Base-by-base conservation (phyloP, 2,888 invertebrate species). In the Fabriciana adippe region DNA sequence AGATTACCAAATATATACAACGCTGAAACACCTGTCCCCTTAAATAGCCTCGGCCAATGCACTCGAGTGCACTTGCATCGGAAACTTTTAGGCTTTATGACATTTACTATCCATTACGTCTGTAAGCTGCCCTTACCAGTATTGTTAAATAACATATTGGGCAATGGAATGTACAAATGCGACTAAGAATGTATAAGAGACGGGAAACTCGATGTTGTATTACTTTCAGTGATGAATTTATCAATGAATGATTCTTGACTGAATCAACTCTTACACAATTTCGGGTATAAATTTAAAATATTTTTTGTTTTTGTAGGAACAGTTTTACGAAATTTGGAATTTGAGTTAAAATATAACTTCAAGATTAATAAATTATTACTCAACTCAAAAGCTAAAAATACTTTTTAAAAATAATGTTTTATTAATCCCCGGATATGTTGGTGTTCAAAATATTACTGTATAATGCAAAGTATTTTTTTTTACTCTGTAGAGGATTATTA, bases 21-120 rank as follows among this genome's bases (percentile, higher is more conserved):
- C 64, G 57, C 60, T n/a, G 55, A 18, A 47, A 69, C 88, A 88
- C 87, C 88, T 88, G 88, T 76, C 77, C 72, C 79, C 81, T 64
- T 74, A 85, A 86, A 88, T 89, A 89, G 80, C 74, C 13, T 55
- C 68, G 88, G 86, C 75, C 88, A 83, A 80, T 86, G 88, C 87
- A 86, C 88, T 79, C 81, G 53, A 68, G 78, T 79, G 79, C 80
- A 84, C 79, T 79, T 81, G 78, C 80, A 74, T 35, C 6, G n/a
- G 35, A 26, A 2, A 5, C 6, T 50, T 18, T 50, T 50, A 50
- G n/a, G 0, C 4, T 50, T 21, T 21, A 6, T 6, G n/a, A 8
- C 11, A 35, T 35, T 26, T 15, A 14, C 4, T 50, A 31, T 48
- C 26, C 59, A 31, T 59, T 59, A 31, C 26, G n/a, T 1, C 26